A percentile compares a stretch with the other conserved stretches of the same genome.
Evolutionary conservation across 2,888 invertebrate genomes (phyloP).

Genomic region (Polymixis flavicincta): DNA sequence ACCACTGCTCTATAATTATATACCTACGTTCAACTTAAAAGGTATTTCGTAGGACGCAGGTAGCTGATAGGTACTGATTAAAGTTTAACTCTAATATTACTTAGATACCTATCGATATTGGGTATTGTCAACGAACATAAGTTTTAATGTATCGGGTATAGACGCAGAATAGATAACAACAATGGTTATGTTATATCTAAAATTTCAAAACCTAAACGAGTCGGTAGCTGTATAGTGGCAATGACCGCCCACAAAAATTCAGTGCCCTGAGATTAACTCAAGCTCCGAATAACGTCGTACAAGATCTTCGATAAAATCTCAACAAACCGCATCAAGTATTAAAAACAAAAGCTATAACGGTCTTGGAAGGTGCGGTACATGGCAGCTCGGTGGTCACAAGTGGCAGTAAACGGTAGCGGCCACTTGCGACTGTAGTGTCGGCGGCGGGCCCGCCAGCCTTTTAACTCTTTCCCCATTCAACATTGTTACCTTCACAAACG

Average conservation of each 20-base stretch:
- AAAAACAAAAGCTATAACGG: conserved; percentile 49
- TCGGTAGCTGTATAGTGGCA: neutral
- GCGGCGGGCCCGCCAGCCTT: conserved; percentile 73
- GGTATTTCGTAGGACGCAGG: neutral
- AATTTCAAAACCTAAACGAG: neutral
- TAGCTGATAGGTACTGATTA: neutral
- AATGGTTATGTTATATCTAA: conserved; percentile 8
- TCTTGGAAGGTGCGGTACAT: conserved; percentile 45
- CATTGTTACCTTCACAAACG: conserved; percentile 88
- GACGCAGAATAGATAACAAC: conserved; percentile 10
- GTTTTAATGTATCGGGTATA: conserved; percentile 21
- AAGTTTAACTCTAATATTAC: neutral
- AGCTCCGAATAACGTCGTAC: conserved; percentile 5
- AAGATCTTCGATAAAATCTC: conserved; percentile 35
- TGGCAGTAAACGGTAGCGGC: conserved; percentile 60
- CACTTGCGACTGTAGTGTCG: conserved; percentile 70
- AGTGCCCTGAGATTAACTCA: neutral
- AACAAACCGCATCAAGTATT: conserved; percentile 42
- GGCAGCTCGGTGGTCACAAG: conserved; percentile 60
- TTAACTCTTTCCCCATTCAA: conserved; percentile 88
- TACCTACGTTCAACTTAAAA: neutral
- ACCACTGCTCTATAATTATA: too few relatives aligned
- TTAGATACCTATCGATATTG: conserved; percentile 3
- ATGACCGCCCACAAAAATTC: conserved; percentile 1
- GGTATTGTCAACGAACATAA: conserved; percentile 5